Conservation (phyloP, 2,797 vertebrate species). For the Coendou prehensilis region DNA sequence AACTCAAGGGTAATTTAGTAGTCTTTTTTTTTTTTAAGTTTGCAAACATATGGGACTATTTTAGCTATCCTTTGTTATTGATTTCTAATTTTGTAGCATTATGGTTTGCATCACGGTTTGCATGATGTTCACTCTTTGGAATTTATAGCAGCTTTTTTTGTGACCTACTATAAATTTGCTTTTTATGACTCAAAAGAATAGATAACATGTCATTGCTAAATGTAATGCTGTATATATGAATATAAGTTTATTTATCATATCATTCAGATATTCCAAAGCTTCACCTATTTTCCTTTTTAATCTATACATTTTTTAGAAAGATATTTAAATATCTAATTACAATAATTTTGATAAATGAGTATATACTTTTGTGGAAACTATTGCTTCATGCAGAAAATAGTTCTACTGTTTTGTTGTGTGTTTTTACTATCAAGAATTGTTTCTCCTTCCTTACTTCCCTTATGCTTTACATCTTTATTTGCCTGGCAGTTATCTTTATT, state of each 20-base stretch:
- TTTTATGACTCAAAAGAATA: background rate
- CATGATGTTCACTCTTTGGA: slow-evolving; percentile 35
- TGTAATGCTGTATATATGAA: background rate
- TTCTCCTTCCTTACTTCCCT: background rate
- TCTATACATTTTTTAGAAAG: background rate
- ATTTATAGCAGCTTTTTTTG: background rate
- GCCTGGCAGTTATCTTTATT: background rate
- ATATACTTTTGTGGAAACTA: background rate
- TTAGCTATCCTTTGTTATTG: slow-evolving; percentile 19
- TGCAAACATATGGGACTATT: slow-evolving; percentile 19
- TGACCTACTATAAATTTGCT: background rate
- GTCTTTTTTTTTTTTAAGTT: background rate
- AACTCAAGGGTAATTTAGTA: background rate
- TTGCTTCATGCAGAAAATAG: background rate
- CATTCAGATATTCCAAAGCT: background rate
- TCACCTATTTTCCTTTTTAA: background rate
- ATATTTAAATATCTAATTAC: background rate
- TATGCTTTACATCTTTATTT: background rate
- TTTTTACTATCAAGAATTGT: background rate
- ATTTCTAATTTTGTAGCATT: slow-evolving; percentile 47
- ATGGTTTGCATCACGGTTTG: slow-evolving; percentile 49
- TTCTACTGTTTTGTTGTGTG: background rate
- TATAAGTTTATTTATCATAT: background rate
- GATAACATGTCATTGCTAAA: background rate
- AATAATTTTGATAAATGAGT: background rate